Percentiles rank a stretch among this genome's conserved stretches.
Evolutionary conservation across 2,888 invertebrate genomes (phyloP).

Genomic region (Drosophila demipolita): DNA sequence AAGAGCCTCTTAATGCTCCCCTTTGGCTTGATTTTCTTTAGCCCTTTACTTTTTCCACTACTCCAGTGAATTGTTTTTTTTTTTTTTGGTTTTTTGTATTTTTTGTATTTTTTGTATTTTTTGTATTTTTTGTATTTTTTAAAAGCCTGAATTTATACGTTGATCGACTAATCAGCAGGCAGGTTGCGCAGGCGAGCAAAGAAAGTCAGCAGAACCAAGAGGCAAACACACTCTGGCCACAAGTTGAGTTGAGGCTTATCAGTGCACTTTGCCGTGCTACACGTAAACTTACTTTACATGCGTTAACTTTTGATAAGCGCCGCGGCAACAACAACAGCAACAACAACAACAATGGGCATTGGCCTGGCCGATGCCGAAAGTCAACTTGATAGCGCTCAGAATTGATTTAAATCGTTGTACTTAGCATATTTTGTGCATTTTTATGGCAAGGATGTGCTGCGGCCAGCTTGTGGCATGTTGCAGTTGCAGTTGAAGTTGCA

Average conservation of each 20-base stretch:
- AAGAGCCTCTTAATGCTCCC: constrained; percentile 68
- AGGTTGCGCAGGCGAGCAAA: constrained; percentile 28
- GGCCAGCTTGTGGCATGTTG: constrained; percentile 31
- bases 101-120: constrained; percentile 70
- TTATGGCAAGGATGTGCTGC: constrained; percentile 44
- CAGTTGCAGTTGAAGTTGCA: constrained; percentile 18
- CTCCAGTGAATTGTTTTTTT: not conserved
- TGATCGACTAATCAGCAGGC: constrained; percentile 73
- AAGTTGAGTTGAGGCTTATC: constrained; percentile 53
- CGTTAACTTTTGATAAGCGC: constrained; percentile 67
- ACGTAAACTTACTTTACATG: constrained; percentile 81
- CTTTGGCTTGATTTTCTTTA: constrained; percentile 25
- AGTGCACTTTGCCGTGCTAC: constrained; percentile 78
- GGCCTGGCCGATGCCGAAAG: constrained; percentile 20
- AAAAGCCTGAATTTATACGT: constrained; percentile 63
- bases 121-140: constrained; percentile 65
- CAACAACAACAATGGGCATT: constrained; percentile 20
- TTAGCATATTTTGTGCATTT: constrained; percentile 72
- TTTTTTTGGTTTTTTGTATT: constrained; percentile 1
- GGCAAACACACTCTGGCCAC: not conserved
- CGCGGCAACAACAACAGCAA: not conserved
- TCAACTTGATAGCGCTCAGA: constrained; percentile 53
- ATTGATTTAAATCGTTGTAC: constrained; percentile 77
- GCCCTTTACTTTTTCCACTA: constrained; percentile 39
- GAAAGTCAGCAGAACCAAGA: constrained; percentile 49